Evolutionary conservation across 2,888 invertebrate species (phyloP).

Genomic region (Byasa hedistus): DNA sequence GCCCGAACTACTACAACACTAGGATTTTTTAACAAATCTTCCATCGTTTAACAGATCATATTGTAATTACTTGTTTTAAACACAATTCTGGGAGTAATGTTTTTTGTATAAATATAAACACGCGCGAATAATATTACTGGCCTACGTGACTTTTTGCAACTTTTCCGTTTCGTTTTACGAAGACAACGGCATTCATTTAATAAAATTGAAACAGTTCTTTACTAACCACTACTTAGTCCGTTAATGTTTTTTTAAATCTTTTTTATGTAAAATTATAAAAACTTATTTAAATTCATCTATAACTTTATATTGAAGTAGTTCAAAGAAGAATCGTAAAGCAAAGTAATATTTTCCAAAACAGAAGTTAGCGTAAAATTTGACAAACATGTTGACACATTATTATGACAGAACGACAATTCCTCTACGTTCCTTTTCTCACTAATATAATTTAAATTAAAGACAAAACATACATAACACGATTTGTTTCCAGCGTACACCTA

Average conservation of each 20-base stretch:
- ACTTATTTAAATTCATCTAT: background rate
- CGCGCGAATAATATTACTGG: conserved; percentile 53
- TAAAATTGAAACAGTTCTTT: background rate
- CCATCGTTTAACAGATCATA: conserved; percentile 48
- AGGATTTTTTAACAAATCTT: conserved; percentile 55
- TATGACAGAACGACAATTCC: background rate
- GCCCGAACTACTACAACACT: conserved; percentile 86
- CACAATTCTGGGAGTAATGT: conserved; percentile 44
- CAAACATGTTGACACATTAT: background rate
- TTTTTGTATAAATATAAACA: conserved; percentile 58
- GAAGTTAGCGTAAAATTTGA: background rate
- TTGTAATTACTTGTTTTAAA: conserved; percentile 2
- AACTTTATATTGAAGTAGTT: background rate
- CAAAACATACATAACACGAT: background rate
- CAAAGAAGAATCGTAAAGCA: background rate
- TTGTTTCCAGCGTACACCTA: conserved; percentile 75
- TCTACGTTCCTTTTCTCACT: background rate
- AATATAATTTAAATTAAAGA: background rate
- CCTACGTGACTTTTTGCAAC: conserved; percentile 73
- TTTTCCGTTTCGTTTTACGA: conserved; percentile 33
- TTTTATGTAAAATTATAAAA: too few relatives aligned
- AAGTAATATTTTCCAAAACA: background rate
- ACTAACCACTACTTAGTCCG: background rate
- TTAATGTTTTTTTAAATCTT: background rate
- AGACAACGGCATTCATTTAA: background rate